A percentile compares a stretch with the other conserved stretches of the same genome.
Evolutionary conservation across 1,140 invertebrate species (phyloP).

Genomic region (Atopsyche davidsoni): DNA sequence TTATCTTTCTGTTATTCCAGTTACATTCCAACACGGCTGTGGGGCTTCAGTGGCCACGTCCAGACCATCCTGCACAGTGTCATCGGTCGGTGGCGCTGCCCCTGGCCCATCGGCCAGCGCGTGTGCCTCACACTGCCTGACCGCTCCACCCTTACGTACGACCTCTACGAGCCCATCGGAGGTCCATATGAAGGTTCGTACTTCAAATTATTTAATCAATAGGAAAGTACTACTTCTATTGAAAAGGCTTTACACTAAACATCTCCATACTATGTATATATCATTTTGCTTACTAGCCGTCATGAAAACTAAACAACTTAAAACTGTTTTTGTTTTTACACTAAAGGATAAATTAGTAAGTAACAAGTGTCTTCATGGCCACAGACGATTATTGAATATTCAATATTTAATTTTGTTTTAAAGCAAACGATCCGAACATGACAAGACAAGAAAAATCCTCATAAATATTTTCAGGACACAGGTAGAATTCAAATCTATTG

Average conservation of each 20-base stretch:
- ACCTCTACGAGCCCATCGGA: conserved; percentile 77
- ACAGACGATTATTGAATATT: no score
- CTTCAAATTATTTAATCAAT: not conserved
- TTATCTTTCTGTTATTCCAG: conserved; percentile 51
- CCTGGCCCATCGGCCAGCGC: conserved; percentile 77
- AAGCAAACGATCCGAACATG: no score
- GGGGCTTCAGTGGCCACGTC: conserved; percentile 91
- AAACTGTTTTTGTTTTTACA: not conserved
- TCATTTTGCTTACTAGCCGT: no score
- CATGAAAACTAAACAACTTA: not conserved
- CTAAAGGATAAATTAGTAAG: no score
- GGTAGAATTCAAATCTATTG: no score
- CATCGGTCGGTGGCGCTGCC: conserved; percentile 77
- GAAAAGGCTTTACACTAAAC: no score
- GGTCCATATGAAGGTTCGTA: conserved; percentile 56
- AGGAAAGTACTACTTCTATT: no score
- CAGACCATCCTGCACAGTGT: conserved; percentile 89
- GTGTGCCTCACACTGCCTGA: conserved; percentile 67
- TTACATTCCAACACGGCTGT: conserved; percentile 82
- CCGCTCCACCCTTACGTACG: conserved; percentile 85
- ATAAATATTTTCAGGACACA: no score
- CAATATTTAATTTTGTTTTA: no score
- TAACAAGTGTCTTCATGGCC: no score
- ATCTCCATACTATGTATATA: no score
- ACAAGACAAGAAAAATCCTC: no score